Conservation (phyloP, 2,113 vertebrate genomes). For the Cnemophilus loriae region DNA sequence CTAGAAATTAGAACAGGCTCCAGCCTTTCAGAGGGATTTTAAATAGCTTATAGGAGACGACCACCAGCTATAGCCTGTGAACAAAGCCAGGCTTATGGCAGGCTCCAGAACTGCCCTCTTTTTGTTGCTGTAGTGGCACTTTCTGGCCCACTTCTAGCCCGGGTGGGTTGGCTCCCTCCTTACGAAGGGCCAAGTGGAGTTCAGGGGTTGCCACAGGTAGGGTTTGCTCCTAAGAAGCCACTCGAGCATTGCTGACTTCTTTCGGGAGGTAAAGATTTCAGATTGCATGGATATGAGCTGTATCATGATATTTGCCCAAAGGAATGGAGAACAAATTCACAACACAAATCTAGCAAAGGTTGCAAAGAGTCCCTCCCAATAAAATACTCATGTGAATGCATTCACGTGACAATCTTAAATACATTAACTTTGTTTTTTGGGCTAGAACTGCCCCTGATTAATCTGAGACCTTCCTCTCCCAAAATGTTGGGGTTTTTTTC, state of each 20-base stretch:
- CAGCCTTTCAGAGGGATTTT: background rate
- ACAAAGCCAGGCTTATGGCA: background rate
- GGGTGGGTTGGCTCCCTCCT: background rate
- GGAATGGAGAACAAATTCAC: background rate
- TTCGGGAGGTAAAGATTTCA: background rate
- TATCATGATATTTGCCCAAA: background rate
- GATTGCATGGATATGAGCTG: fast-evolving
- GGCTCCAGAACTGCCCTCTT: background rate
- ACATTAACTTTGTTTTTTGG: background rate
- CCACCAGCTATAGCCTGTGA: background rate
- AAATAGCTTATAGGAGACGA: background rate
- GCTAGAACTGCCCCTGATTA: background rate
- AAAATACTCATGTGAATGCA: background rate
- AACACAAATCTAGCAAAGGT: background rate
- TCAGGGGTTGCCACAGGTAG: background rate
- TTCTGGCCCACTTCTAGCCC: background rate
- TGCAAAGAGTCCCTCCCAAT: background rate
- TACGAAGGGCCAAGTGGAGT: background rate
- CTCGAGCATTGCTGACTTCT: background rate
- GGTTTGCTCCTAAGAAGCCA: background rate
- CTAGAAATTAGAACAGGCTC: background rate
- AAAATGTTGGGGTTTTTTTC: fast-evolving
- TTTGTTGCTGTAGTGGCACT: background rate
- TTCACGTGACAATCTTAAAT: background rate
- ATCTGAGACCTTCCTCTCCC: background rate